A percentile compares a stretch with the other conserved stretches of the same genome.
Conservation (phyloP, 2,888 invertebrate species). For the Stegana nigrithorax region DNA sequence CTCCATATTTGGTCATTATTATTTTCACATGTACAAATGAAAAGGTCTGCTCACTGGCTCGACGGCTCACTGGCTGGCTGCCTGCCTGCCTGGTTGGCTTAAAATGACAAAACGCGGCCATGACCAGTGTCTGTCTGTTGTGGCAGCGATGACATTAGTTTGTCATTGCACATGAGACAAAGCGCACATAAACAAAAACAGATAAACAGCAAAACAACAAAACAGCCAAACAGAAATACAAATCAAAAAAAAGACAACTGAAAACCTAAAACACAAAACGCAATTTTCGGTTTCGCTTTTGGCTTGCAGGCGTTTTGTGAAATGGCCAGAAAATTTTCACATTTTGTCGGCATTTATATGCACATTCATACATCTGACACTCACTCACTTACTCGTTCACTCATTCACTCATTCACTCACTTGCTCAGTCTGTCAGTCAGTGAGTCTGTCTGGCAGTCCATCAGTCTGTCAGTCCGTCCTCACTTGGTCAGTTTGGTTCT, state of each 20-base stretch:
- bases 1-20: no score
- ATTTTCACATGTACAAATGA: no score
- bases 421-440: background rate
- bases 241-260: background rate
- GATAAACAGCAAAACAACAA: no score
- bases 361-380: no score
- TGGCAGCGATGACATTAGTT: conserved; percentile 45
- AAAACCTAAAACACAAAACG: conserved; percentile 23
- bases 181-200: no score
- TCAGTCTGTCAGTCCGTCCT: background rate
- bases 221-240: conserved; percentile 18
- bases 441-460: background rate
- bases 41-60: no score
- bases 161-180: conserved; percentile 47
- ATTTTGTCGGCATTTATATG: conserved; percentile 19
- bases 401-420: no score
- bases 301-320: conserved; percentile 22
- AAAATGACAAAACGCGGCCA: no score
- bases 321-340: conserved; percentile 23
- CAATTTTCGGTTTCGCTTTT: conserved; percentile 29
- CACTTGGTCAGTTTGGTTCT: background rate
- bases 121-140: background rate
- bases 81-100: no score
- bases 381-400: no score
- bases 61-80: no score